A percentile compares a stretch with the other conserved stretches of the same genome.
Conservation (phyloP, 2,797 vertebrate genomes). For the Luscinia megarhynchos region DNA sequence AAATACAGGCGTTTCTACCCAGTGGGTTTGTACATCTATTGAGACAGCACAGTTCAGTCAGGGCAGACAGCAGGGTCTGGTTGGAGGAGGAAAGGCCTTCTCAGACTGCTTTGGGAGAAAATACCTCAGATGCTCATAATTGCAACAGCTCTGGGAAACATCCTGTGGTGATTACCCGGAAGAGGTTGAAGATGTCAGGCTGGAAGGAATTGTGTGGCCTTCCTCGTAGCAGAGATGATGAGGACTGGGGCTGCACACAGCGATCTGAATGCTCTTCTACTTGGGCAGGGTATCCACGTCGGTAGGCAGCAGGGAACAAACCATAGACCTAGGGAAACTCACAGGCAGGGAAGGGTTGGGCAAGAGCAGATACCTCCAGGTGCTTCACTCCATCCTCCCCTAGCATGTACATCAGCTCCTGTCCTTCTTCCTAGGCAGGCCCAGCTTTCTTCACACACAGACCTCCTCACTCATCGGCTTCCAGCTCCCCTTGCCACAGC, state of each 20-base stretch:
- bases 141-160: not conserved
- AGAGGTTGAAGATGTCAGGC: slow-evolving; percentile 54
- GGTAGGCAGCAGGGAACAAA: slow-evolving; percentile 50
- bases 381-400: not conserved
- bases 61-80: not conserved
- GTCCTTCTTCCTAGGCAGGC: not conserved
- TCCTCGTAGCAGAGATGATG: not conserved
- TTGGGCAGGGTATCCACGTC: slow-evolving; percentile 47
- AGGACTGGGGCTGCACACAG: not conserved
- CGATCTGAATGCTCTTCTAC: slow-evolving; percentile 32
- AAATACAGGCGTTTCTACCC: not conserved
- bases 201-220: slow-evolving; percentile 18
- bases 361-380: not conserved
- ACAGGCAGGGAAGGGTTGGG: not conserved
- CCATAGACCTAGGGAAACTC: slow-evolving; percentile 47
- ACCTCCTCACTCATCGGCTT: not conserved
- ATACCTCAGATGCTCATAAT: not conserved
- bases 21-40: not conserved
- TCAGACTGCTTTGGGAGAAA: not conserved
- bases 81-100: not conserved
- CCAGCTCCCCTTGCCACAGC: not conserved
- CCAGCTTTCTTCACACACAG: not conserved
- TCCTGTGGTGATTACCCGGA: slow-evolving; percentile 2
- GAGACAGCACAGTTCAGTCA: not conserved
- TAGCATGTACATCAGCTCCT: not conserved